Evolutionary conservation across 2,888 invertebrate species (phyloP), one percentile per base, ranked within the genome.

Genomic region (Neoaliturus tenellus): DNA sequence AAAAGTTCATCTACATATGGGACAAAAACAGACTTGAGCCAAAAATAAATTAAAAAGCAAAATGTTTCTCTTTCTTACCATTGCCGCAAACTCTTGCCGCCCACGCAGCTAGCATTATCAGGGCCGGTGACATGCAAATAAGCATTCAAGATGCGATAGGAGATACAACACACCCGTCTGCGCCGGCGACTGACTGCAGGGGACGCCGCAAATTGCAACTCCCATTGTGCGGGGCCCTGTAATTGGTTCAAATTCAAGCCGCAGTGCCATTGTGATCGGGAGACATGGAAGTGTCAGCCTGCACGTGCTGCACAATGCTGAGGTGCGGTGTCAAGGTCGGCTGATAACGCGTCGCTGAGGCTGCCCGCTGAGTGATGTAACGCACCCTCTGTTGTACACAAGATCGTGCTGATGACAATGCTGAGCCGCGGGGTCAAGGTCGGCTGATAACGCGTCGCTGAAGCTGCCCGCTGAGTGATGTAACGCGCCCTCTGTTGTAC

Each of bases 201-300:
- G 44, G 55, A 55, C 55, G 55, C 55, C 55, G 55, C 23, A 14
- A 17, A 44, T 25, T 23, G 23, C 55, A 6, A 23, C 62, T 31
- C 4, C 62, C n/a, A 62, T 62, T 62, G 62, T 62, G 31, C 14
- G 51, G 23, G 62, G 28, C 1, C n/a, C 28, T 6, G 62, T 62
- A 62, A 62, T 62, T 62, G 62, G 62, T 31, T 62, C 62, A 31
- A 62, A 62, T 62, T 28, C 62, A 14, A 28, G 62, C 28, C 5
- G 10, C 10, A 2, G 25, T 28, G 62, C 28, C 5, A 4, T 4
- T 1, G 25, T 28, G 62, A 12, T 31, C 31, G 28, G 1, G 5
- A 4, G 8, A 12, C 28, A 62, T 62, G 28, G 62, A 62, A 62
- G 31, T 62, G 62, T 28, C 62, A 58, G 62, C 31, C n/a, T 6